Conservation (phyloP, 2,797 vertebrate species). For the Sebastes cheni region DNA sequence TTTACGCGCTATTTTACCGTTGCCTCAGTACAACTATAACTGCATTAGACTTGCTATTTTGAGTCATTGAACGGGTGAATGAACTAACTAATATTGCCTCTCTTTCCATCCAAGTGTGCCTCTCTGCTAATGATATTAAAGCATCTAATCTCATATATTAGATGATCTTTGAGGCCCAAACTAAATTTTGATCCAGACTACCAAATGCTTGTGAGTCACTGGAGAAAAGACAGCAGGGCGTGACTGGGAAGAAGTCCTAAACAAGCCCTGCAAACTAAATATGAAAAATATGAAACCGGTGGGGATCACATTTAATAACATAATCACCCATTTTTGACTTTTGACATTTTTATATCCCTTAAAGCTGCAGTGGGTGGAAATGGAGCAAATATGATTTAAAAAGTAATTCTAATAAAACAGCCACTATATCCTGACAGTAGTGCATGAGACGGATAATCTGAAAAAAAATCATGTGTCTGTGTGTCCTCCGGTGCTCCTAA, state of each 20-base stretch:
- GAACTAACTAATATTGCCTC: background rate
- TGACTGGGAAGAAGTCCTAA: background rate
- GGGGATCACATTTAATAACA: background rate
- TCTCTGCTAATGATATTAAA: constrained; percentile 20
- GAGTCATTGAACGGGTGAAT: background rate
- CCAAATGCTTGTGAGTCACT: background rate
- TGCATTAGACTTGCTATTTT: constrained; percentile 6
- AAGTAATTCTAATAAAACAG: too few species aligned
- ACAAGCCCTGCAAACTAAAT: background rate
- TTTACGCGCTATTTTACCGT: background rate
- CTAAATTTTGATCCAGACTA: background rate
- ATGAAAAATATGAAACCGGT: background rate
- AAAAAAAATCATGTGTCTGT: too few species aligned
- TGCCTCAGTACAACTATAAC: background rate
- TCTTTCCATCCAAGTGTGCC: background rate
- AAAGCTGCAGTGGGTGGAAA: too few species aligned
- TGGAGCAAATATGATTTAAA: too few species aligned
- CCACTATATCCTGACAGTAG: too few species aligned
- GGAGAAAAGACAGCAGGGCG: background rate
- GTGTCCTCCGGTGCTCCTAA: too few species aligned
- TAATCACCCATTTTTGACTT: background rate
- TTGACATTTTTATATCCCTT: background rate
- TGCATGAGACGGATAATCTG: too few species aligned
- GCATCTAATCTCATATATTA: constrained; percentile 10
- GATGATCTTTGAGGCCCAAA: background rate